phyloP scores from a whole-genome alignment of 2,113 vertebrate species.

The Dicrurus megarhynchus region DNA sequence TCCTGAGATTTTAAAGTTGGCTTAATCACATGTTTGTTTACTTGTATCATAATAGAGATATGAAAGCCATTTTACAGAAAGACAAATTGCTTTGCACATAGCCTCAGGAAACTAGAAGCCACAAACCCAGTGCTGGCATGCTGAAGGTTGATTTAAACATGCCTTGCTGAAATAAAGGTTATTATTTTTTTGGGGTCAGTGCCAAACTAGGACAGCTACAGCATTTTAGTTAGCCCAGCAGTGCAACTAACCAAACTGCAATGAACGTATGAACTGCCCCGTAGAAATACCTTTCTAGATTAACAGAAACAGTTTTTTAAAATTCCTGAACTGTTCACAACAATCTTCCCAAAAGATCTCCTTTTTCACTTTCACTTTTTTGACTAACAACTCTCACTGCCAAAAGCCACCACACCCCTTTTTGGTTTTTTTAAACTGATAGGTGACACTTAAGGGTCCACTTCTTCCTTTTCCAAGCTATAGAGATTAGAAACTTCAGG shows the following conservation, averaged over 20 bases:
- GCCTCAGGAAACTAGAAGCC: not conserved
- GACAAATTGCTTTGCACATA: not conserved
- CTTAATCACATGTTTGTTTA: not conserved
- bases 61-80: not conserved
- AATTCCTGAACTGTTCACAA: not conserved
- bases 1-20: not conserved
- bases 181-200: not conserved
- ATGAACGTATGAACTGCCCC: not conserved
- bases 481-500: not conserved
- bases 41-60: not conserved
- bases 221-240: not conserved
- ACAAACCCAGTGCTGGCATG: not conserved
- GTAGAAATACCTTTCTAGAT: not conserved
- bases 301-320: not conserved
- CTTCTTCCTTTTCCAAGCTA: not conserved
- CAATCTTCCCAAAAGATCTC: not conserved
- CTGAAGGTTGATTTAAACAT: not conserved
- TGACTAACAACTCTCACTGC: fast-evolving
- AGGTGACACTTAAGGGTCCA: not conserved
- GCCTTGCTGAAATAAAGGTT: not conserved
- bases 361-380: not conserved
- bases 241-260: not conserved
- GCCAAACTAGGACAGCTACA: not conserved
- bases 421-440: not conserved
- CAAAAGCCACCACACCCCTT: not conserved